phyloP scores from a whole-genome alignment of 2,113 vertebrate genomes.

The Brienomyrus longianalis region DNA sequence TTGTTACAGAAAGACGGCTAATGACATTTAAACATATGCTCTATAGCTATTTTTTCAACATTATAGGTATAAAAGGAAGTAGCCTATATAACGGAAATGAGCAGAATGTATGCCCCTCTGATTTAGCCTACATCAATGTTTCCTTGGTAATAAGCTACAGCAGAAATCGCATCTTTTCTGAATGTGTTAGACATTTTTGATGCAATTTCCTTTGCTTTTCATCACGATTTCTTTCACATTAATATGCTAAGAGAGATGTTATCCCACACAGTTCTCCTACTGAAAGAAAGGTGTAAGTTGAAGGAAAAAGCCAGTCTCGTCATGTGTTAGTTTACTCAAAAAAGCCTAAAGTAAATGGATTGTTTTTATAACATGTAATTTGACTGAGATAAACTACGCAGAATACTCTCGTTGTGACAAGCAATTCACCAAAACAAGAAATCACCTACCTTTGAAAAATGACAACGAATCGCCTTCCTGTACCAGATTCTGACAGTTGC shows the following conservation, averaged over 20 bases:
- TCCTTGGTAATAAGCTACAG: neutral
- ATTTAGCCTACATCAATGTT: neutral
- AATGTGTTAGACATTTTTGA: neutral
- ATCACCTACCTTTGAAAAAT: neutral
- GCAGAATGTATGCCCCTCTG: neutral
- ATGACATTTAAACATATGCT: constrained; percentile 32
- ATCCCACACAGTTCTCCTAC: neutral
- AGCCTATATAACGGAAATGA: constrained; percentile 27
- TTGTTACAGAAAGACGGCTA: constrained; percentile 10
- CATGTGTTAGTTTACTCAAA: neutral
- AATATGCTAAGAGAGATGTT: neutral
- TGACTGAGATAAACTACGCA: neutral
- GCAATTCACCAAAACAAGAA: neutral
- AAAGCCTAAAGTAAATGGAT: neutral
- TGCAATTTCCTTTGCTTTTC: neutral
- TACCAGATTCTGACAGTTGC: neutral
- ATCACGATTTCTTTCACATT: neutral
- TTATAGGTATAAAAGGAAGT: constrained; percentile 30
- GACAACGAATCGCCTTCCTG: neutral
- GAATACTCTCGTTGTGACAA: neutral
- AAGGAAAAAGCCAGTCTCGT: neutral
- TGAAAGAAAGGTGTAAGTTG: neutral
- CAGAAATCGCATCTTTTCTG: neutral
- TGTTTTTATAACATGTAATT: neutral
- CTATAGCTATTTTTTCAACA: neutral